Evolutionary conservation across 1,140 invertebrate species (phyloP).

Genomic region (Littorina saxatilis): DNA sequence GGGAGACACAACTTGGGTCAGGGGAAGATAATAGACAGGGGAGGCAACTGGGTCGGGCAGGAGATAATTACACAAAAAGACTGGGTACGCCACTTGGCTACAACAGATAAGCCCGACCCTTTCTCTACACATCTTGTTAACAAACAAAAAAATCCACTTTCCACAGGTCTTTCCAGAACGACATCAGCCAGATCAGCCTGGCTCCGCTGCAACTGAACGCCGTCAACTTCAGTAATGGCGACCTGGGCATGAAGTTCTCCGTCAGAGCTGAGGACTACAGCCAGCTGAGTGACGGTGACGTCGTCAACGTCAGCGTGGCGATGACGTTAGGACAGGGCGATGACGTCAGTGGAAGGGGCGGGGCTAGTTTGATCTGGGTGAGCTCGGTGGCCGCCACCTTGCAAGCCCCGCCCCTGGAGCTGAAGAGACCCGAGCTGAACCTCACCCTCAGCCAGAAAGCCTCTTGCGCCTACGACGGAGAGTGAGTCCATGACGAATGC

Average conservation of each 20-base stretch:
- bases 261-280: constrained; percentile 29
- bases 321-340: constrained; percentile 14
- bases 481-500: too few relatives aligned
- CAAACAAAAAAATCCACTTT: too few relatives aligned
- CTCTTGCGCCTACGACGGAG: constrained; percentile 28
- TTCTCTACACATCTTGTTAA: too few relatives aligned
- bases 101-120: too few relatives aligned
- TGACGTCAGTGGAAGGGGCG: neutral
- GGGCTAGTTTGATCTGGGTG: constrained; percentile 28
- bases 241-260: neutral
- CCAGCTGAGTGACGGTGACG: constrained; percentile 22
- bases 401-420: constrained; percentile 23
- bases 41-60: too few relatives aligned
- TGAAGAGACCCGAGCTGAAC: constrained; percentile 10
- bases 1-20: too few relatives aligned
- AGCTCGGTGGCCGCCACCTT: constrained; percentile 17
- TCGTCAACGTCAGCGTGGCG: neutral
- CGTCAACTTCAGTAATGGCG: constrained; percentile 5
- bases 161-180: constrained; percentile 27
- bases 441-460: constrained; percentile 1
- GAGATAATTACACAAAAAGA: too few relatives aligned
- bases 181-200: neutral
- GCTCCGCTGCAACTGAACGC: neutral
- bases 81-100: too few relatives aligned
- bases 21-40: too few relatives aligned